Base-by-base conservation (phyloP, 2,797 vertebrate species). In the Helostoma temminkii region DNA sequence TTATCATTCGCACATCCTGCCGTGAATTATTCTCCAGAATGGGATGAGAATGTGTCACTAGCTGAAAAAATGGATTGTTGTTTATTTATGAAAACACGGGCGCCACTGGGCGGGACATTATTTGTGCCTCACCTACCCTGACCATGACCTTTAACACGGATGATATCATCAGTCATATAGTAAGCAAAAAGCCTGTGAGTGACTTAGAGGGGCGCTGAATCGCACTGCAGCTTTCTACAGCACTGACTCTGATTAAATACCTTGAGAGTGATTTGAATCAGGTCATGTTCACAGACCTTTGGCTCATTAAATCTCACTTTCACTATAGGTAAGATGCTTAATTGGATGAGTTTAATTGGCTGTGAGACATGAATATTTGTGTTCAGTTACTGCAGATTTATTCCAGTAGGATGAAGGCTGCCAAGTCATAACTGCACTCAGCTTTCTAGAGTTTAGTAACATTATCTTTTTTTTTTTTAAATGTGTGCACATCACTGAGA, bases 1-100 rank as follows among this genome's bases (percentile, higher is more conserved):
- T 92, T 93, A 92, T 87, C 68, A 87, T 82, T 85, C 81, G 70
- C 78, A 82, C 91, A 90, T 92, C 91, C 91, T 92, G 90, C 85
- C 64, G 14, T 69, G 81, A 82, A 87, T 87, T 89, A 92, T 88
- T 90, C 82, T 76, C 71, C 59, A 76, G 68, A 88, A 89, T 69
- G 63, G 86, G 83, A 91, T 85, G 86, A 76, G 74, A 87, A 85
- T 87, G 85, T 85, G 83, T 87, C 83, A 87, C 78, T 21, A 55
- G 74, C 58, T 66, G 60, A 43, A 81, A 85, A 82, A 70, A 83
- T 22, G 18, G 26, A 21, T 73, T 69, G 41, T 46, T 84, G 71
- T 91, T 91, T 92, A 78, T 93, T 92, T 90, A 88, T 80, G 74
- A 87, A 83, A 88, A 68, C 36, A 50, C 9, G 82, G 86, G 85